Conservation (phyloP, 2,797 vertebrate species). For the Peromyscus nudipes region DNA sequence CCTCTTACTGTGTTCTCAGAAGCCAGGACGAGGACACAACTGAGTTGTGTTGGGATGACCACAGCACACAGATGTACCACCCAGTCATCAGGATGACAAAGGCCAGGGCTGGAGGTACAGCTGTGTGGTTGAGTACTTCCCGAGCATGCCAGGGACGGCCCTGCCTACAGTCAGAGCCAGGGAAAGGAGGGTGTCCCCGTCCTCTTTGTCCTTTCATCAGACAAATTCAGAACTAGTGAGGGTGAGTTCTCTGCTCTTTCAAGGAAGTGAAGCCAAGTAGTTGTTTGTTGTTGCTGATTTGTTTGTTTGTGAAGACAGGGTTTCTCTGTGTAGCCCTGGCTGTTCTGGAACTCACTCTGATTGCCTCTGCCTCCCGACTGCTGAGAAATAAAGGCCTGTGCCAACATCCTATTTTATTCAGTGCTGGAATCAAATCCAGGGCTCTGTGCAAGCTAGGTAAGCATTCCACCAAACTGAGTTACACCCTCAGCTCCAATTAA, state of each 20-base stretch:
- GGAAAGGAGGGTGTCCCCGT: not conserved
- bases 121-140: not conserved
- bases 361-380: not conserved
- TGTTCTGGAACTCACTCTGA: not conserved
- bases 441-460: not conserved
- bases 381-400: not conserved
- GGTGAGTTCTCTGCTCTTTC: slow-evolving; percentile 23
- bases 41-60: not conserved
- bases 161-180: not conserved
- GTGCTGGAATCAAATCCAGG: not conserved
- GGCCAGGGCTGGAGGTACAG: not conserved
- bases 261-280: not conserved
- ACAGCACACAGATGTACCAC: not conserved
- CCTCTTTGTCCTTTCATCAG: slow-evolving; percentile 6
- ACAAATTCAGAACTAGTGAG: slow-evolving; percentile 35
- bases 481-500: not conserved
- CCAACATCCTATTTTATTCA: not conserved
- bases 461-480: not conserved
- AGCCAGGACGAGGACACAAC: not conserved
- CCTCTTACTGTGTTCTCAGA: not conserved
- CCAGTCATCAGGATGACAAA: not conserved
- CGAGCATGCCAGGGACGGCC: not conserved
- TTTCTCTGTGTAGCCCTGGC: not conserved
- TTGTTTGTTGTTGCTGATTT: not conserved
- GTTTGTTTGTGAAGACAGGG: not conserved